A percentile compares a stretch with the other conserved stretches of the same genome.
These are phyloP conservation scores for Drosophila recens DNA, from an alignment of 2,888 invertebrate genomes.

Conservation along the genomic window DNA sequence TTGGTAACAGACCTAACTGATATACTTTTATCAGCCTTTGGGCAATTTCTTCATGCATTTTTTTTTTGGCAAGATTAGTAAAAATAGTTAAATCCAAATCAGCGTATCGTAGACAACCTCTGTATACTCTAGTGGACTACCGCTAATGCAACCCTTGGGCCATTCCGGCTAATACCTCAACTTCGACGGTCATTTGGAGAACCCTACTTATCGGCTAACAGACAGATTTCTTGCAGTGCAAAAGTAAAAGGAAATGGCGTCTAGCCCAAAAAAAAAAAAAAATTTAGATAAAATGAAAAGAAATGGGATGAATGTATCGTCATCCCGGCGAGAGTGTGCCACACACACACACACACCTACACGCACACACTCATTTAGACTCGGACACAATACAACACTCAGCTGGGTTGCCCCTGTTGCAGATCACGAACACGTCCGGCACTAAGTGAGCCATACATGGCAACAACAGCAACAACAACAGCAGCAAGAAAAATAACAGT, in stretches of 20 bases:
- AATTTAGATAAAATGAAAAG: background rate
- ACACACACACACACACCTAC: slow-evolving; percentile 23
- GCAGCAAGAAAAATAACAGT: slow-evolving; percentile 9
- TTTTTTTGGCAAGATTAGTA: slow-evolving; percentile 3
- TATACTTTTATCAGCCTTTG: background rate
- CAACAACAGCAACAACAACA: slow-evolving; percentile 16
- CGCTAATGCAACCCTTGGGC: slow-evolving; percentile 20
- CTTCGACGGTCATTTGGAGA: slow-evolving; percentile 11
- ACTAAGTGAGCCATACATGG: slow-evolving; percentile 54
- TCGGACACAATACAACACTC: slow-evolving; percentile 27
- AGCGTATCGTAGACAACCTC: background rate
- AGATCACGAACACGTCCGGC: slow-evolving; percentile 62
- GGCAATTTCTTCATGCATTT: background rate
- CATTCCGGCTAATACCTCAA: slow-evolving; percentile 7
- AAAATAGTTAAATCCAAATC: background rate
- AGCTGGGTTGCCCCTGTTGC: slow-evolving; percentile 37
- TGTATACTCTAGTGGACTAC: background rate
- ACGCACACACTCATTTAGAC: slow-evolving; percentile 15
- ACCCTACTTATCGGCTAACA: slow-evolving; percentile 5
- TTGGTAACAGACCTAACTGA: too few relatives aligned
- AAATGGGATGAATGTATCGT: slow-evolving; percentile 44
- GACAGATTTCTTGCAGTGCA: slow-evolving; percentile 31
- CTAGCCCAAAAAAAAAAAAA: slow-evolving; percentile 9
- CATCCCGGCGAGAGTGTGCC: slow-evolving; percentile 30
- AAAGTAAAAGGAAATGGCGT: slow-evolving; percentile 15